Evolutionary conservation across 1,140 invertebrate genomes (phyloP).

Genomic region (Heliconius eleuchia): DNA sequence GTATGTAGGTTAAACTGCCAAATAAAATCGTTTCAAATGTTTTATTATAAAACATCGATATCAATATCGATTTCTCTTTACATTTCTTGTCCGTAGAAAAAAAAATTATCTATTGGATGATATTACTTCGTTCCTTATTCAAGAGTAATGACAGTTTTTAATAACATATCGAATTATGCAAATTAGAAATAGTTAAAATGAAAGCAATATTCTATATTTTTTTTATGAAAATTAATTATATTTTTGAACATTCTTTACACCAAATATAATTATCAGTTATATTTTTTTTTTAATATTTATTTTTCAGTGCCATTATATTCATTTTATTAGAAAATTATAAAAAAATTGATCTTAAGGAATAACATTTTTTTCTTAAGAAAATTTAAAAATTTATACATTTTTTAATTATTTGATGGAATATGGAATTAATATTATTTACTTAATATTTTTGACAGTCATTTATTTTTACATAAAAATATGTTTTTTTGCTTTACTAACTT

Average conservation of each 20-base stretch:
- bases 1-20: constrained; percentile 72
- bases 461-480: neutral
- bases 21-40: constrained; percentile 29
- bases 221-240: neutral
- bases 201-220: neutral
- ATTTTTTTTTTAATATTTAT: neutral
- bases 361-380: neutral
- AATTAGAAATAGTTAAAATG: neutral
- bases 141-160: neutral
- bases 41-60: neutral
- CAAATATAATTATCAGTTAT: constrained; percentile 2
- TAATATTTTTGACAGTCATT: neutral
- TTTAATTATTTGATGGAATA: neutral
- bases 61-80: neutral
- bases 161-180: neutral
- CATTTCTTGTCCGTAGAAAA: neutral
- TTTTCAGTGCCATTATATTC: constrained; percentile 1
- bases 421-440: neutral
- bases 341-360: neutral
- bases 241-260: neutral
- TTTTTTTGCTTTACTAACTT: neutral
- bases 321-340: neutral
- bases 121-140: neutral
- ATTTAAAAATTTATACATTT: neutral
- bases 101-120: neutral